Evolutionary conservation across 53 echinoderm and acorn worm species (phyloP).

Genomic region (Arbacia lixula): DNA sequence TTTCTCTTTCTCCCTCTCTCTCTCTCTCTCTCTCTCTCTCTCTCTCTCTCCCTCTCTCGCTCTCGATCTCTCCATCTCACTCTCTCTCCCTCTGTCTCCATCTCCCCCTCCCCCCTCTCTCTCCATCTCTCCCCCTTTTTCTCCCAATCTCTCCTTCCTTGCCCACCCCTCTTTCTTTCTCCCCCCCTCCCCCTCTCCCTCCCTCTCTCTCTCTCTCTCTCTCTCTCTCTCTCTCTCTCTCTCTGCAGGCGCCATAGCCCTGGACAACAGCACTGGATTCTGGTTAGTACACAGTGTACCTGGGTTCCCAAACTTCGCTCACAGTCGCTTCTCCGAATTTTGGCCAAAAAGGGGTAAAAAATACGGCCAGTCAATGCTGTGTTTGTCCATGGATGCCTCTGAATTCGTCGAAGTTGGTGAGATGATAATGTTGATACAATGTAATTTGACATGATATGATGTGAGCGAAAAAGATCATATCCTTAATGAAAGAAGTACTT

Average conservation of each 20-base stretch:
- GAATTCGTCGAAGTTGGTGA: constrained; percentile 86
- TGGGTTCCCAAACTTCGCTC: constrained; percentile 70
- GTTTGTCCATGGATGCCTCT: constrained; percentile 67
- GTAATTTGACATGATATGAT: too few relatives aligned
- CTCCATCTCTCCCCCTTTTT: background rate
- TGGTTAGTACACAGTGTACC: constrained; percentile 95
- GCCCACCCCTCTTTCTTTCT: background rate
- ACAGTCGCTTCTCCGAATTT: constrained; percentile 55
- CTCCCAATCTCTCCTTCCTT: background rate
- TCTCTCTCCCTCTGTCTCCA: background rate
- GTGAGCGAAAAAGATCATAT: too few relatives aligned
- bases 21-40: background rate
- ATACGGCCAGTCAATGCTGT: constrained; percentile 85
- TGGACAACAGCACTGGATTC: constrained; percentile 75
- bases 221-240: background rate
- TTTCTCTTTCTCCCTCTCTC: background rate
- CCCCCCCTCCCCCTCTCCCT: background rate
- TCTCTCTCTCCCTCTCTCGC: background rate
- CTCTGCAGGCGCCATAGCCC: constrained; percentile 73
- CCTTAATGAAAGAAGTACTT: too few relatives aligned
- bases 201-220: constrained; percentile 1
- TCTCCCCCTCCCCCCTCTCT: background rate
- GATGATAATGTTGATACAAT: too few relatives aligned
- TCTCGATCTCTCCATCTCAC: background rate
- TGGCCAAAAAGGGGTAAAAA: constrained; percentile 74